Base-by-base conservation (phyloP, 2,113 vertebrate genomes). In the Larimichthys polyactis region DNA sequence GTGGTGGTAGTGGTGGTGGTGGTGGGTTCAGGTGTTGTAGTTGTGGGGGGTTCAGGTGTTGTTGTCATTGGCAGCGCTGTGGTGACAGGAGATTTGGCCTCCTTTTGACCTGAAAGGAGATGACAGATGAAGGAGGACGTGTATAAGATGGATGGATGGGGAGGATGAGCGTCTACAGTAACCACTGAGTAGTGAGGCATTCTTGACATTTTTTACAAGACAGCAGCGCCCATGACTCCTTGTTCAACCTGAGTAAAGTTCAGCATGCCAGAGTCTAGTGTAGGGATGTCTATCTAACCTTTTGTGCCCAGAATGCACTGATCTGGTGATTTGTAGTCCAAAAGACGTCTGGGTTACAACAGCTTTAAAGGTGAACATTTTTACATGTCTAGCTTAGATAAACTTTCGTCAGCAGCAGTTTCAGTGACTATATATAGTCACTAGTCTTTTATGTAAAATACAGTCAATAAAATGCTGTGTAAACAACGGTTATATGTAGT, bases 41-140 rank as follows among this genome's bases (percentile, higher is more conserved):
- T 71, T 11, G 83, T 90, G 62, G 94, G 95, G 79, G 91, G 92
- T 32, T 90, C 93, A 0, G 75, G 92, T 20, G 87, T 24, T 0
- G 90, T 59, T 52, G 94, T 90, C 4, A 70, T 75, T 55, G 91
- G 92, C 69, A 90, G 59, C 0, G 64, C 78, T 6, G 91, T 94
- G 43, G 91, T 85, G 60, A 69, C 64, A 0, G 65, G 49, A 17
- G 73, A 22, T 89, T 88, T 95, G 84, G 48, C 55, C 70, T 93
- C 94, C 72, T 93, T 96, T 83, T 93, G 91, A 91, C 79, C 94
- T 96, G 85, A 27, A 40, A 81, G 76, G 75, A 88, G 75, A 84
- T 7, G 44, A 88, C 36, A 79, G 85, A 84, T 63, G 46, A 85
- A 87, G 79, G 74, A 54, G 1, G 64, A 51, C 27, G 14, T 59